Base-by-base conservation (phyloP, 2,113 vertebrate species). In the Platichthys flesus region DNA sequence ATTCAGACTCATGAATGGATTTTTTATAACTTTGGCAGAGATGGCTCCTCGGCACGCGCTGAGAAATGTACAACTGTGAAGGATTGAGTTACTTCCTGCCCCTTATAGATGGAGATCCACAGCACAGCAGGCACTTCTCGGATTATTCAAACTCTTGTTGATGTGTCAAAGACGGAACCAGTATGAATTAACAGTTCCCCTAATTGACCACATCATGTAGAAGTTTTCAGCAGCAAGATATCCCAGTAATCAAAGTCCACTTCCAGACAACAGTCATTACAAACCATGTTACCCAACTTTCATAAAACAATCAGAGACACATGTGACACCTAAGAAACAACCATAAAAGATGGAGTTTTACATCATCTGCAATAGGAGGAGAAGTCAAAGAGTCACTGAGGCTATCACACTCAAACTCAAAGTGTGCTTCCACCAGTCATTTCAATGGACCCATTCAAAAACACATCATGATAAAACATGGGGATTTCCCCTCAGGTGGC, bases 161-260 rank as follows among this genome's bases (percentile, higher is more conserved):
- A 23, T 21, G 21, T 5, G 13, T 26, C 1, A 47, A 10, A 51
- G 9, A 21, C 14, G 28, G 37, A 3, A 55, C 10, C 9, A 13
- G 4, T 24, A 56, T 28, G 12, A 15, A 59, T 26, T 1, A 4
- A 3, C 5, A 3, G 18, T 37, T 21, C 59, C 1, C 4, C 15
- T 12, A 9, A 21, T n/a, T 45, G 56, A 67, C 37, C 9, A 20
- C 40, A 3, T 49, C 16, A 51, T 73, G 24, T n/a, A n/a, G 24
- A 63, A 7, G 18, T 15, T 23, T 35, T n/a, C 20, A 67, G 8
- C 24, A 31, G 20, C 16, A 64, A 70, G 37, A 74, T 61, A 70
- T 54, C 14, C 65, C 12, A 10, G 9, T 51, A 18, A 40, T 37
- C 68, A 72, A 90, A 85, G 67, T 84, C 64, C 74, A 35, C 20